phyloP scores from a whole-genome alignment of 2,797 vertebrate species.

The Iguana delicatissima region DNA sequence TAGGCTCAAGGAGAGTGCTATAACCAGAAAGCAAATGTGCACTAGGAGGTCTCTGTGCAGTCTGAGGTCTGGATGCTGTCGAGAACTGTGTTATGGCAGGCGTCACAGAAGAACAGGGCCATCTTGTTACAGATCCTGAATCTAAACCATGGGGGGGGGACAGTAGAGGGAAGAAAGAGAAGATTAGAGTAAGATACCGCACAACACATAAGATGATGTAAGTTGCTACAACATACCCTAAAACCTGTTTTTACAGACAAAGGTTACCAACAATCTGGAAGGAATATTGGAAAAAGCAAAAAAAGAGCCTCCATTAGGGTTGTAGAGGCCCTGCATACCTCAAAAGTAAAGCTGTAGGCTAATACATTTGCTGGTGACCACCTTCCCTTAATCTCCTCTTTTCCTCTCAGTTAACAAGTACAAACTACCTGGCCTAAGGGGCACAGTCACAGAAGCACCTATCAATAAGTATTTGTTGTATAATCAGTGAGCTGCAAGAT shows the following conservation, averaged over 20 bases:
- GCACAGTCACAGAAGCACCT: too few relatives aligned
- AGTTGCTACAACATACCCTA: not conserved
- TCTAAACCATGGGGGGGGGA: constrained; percentile 34
- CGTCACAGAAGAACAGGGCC: constrained; percentile 65
- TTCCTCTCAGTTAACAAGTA: not conserved
- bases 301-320: not conserved
- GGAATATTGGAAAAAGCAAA: not conserved
- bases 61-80: constrained; percentile 51
- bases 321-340: not conserved
- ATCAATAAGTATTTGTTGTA: too few relatives aligned
- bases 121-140: constrained; percentile 47
- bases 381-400: too few relatives aligned
- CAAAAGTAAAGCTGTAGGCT: not conserved
- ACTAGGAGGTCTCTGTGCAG: constrained; percentile 36
- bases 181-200: not conserved
- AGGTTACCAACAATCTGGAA: not conserved
- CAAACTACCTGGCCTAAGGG: not conserved
- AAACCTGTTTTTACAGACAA: not conserved
- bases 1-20: constrained; percentile 62
- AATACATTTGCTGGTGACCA: not conserved
- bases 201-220: constrained; percentile 14
- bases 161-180: constrained; percentile 32
- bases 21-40: constrained; percentile 60
- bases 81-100: constrained; percentile 59
- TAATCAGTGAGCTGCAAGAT: not conserved